These are phyloP conservation scores for Lampris incognitus DNA, from an alignment of 2,113 vertebrate species.

Conservation along the genomic window DNA sequence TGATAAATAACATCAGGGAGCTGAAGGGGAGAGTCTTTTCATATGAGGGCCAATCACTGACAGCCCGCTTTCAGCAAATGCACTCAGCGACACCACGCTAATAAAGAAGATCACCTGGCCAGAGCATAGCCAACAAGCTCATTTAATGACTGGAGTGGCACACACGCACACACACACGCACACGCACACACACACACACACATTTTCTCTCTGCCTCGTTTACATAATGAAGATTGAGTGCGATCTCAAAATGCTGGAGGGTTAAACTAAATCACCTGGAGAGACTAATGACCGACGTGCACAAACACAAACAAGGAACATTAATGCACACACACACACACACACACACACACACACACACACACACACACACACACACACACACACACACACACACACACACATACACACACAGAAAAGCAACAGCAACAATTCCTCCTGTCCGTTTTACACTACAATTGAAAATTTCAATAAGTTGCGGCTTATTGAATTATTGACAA, in stretches of 20 bases:
- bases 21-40: constrained; percentile 46
- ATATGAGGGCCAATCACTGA: constrained; percentile 51
- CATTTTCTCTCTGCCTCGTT: not conserved
- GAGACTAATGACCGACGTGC: constrained; percentile 20
- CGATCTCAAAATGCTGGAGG: constrained; percentile 1
- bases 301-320: not conserved
- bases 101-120: constrained; percentile 69
- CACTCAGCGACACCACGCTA: constrained; percentile 60
- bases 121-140: constrained; percentile 46
- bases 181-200: constrained; percentile 1
- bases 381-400: not conserved
- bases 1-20: not conserved
- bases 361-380: not conserved
- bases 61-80: constrained; percentile 63
- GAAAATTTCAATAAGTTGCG: no score
- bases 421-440: no score
- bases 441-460: no score
- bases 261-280: constrained; percentile 10
- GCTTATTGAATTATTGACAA: no score
- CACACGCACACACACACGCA: not conserved
- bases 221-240: constrained; percentile 21
- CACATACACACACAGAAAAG: not conserved
- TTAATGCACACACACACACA: not conserved
- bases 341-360: constrained; percentile 2
- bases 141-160: constrained; percentile 28